Percentiles rank a stretch among this genome's conserved stretches.
Conservation (phyloP, 2,888 invertebrate genomes). For the Dryadula phaetusa region DNA sequence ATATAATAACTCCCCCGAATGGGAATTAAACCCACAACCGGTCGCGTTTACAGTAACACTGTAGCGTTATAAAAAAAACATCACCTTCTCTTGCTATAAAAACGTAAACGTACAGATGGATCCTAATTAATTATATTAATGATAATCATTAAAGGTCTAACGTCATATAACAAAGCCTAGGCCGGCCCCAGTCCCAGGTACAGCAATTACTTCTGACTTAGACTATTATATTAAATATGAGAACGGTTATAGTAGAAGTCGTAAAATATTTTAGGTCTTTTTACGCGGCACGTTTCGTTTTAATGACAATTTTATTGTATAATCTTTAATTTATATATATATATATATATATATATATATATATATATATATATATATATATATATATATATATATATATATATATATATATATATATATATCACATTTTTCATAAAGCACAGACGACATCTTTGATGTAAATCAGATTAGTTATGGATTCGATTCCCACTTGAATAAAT, state of each 20-base stretch:
- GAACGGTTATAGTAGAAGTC: conserved; percentile 1
- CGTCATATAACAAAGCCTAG: conserved; percentile 6
- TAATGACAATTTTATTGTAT: background rate
- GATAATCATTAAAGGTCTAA: conserved; percentile 12
- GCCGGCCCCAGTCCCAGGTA: conserved; percentile 9
- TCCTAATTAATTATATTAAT: conserved; percentile 14
- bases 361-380: no score
- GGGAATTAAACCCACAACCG: no score
- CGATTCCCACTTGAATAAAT: no score
- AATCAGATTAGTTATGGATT: no score
- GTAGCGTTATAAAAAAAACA: background rate
- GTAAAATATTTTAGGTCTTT: conserved; percentile 15
- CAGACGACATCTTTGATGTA: no score
- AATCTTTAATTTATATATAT: no score
- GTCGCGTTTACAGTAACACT: no score
- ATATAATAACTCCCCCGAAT: no score
- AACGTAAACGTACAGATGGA: background rate
- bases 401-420: no score
- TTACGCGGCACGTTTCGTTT: background rate
- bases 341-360: no score
- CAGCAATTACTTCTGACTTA: conserved; percentile 14
- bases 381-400: no score
- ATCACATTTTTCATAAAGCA: no score
- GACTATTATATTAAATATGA: conserved; percentile 18
- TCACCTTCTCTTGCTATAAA: background rate